Evolutionary conservation across 2,888 invertebrate species (phyloP), one percentile per base, ranked within the genome.

Genomic region (Andrena marginata): DNA sequence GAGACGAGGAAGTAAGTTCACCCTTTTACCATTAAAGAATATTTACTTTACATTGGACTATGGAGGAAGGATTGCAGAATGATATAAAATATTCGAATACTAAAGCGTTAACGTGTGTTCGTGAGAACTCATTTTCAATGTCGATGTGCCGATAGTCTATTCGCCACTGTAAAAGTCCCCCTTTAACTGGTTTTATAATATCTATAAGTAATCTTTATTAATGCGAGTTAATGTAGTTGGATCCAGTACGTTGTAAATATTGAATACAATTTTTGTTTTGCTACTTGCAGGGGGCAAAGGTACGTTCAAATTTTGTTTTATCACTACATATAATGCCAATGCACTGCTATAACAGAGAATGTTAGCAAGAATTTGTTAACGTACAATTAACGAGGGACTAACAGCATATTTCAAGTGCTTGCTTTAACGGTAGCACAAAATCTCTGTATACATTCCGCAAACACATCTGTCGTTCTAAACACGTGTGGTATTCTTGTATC

Each of bases 1-100:
- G 98, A 84, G 99, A 99, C 93, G 98, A 99, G 94, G 98, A 98
- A 97, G 98, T 98, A 95, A 94, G 95, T 94, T 62, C 10, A 33
- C 10, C 49, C 6, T 60, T 60, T 33, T 71, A 2, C n/a, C 20
- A 35, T 20, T 31, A 26, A 67, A 23, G 2, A 35, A 48, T 67
- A 62, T 49, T 62, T 69, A 56, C 69, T 68, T 51, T 26, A 26
- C 16, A n/a, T 35, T 71, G 20, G 29, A 76, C 10, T 59, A 71
- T 59, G n/a, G 35, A 78, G 59, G 63, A 56, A 82, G 20, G 56
- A 35, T 49, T 70, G 4, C 42, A 20, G 54, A 62, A 64, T 49
- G 10, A 49, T 33, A 65, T n/a, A 72, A 71, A n/a, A 56, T 35
- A 10, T 64, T 7, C 51, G 67, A 49, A 16, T 48, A 49, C 6